Conservation (phyloP, 2,113 vertebrate species). For the Campylomormyrus numenius region DNA sequence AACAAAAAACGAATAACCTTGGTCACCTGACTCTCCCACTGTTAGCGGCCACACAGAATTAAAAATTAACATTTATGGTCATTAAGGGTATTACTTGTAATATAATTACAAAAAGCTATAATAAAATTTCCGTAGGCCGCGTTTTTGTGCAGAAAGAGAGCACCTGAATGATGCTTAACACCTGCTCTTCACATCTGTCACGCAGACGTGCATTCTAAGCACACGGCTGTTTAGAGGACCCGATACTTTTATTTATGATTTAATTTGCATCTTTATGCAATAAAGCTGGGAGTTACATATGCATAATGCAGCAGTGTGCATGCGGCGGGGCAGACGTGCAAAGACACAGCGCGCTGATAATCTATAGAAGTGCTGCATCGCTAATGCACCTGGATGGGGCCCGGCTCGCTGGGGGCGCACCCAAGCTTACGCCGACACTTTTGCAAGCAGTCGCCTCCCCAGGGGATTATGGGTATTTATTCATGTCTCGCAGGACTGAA, state of each 20-base stretch:
- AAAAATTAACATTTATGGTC: not conserved
- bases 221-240: not conserved
- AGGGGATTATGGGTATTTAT: not conserved
- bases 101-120: not conserved
- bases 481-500: not conserved
- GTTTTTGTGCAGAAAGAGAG: not conserved
- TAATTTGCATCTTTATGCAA: constrained; percentile 12
- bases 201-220: not conserved
- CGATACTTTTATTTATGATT: constrained; percentile 7
- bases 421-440: not conserved
- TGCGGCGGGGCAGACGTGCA: not conserved
- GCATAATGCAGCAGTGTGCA: constrained; percentile 6
- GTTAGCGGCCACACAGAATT: not conserved
- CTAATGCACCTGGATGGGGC: not conserved
- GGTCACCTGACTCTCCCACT: not conserved
- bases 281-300: not conserved
- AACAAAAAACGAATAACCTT: not conserved
- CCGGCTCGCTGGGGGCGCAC: not conserved
- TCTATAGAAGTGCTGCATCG: not conserved
- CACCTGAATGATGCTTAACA: constrained; percentile 9
- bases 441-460: not conserved
- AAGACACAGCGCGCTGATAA: not conserved
- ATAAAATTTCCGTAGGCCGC: not conserved
- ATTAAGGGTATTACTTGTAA: not conserved
- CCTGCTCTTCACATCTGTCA: constrained; percentile 5